Evolutionary conservation across 2,797 vertebrate genomes (phyloP), one percentile per base, ranked within the genome.

Genomic region (Micrastur ruficollis): DNA sequence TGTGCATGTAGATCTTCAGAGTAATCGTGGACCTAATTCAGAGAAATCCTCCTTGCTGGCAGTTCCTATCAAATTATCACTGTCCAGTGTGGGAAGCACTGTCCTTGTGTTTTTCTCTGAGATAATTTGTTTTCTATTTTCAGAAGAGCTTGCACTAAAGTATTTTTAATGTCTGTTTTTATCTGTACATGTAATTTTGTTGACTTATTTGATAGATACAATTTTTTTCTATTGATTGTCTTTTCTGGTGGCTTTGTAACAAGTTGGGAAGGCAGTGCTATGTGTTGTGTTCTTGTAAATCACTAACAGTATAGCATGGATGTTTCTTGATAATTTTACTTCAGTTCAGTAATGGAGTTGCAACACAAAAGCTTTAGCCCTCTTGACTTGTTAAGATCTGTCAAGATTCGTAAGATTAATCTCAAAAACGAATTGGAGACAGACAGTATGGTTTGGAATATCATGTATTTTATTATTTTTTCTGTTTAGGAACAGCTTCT

Each of bases 401-500:
- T 75, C 56, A 75, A 85, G 78, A 59, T 78, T 78, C 34, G 5
- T 78, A 68, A 94, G 29, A 87, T 32, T 42, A 63, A 84, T 81
- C 90, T 90, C 85, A 71, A 55, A 84, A 89, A 58, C 63, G 59
- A 88, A 58, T 55, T 81, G 52, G 53, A 76, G 71, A 78, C 9
- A n/a, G 80, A 62, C 58, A 92, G 40, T 97, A 84, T 94, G 97
- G 94, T 97, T 98, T 98, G 95, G 95, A 98, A 98, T 97, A 91
- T 98, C 97, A 96, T 93, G 44, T 98, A 81, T 98, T 98, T 98
- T 98, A 96, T 96, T 98, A 98, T 97, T 96, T 98, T 97, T 97
- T 97, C 97, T 97, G 83, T 98, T 98, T 97, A 98, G 99, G 98
- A 98, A 98, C 98, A 98, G 98, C 98, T 93, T 98, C 98, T 98